These are phyloP conservation scores for Nysson spinosus DNA, from an alignment of 2,888 invertebrate genomes.

Conservation along the genomic window DNA sequence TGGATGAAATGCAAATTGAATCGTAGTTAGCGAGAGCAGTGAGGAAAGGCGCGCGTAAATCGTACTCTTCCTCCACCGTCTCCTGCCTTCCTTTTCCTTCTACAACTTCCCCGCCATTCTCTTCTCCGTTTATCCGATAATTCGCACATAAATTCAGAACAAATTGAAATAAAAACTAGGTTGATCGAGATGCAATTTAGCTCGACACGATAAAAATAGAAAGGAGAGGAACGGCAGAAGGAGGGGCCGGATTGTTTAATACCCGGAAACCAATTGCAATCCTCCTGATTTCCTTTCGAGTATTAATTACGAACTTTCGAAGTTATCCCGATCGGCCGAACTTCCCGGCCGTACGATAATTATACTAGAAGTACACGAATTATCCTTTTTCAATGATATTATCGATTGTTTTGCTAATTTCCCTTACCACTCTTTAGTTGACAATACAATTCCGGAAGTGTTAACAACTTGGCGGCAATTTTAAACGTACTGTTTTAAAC, in stretches of 20 bases:
- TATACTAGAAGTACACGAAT: constrained; percentile 13
- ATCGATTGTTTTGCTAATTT: not conserved
- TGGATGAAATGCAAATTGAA: constrained; percentile 69
- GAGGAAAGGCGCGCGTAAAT: constrained; percentile 56
- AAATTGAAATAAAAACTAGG: constrained; percentile 62
- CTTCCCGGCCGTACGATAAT: constrained; percentile 24
- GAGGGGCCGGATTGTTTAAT: constrained; percentile 36
- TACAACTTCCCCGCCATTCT: constrained; percentile 3
- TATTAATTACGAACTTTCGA: constrained; percentile 36
- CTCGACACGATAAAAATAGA: constrained; percentile 20
- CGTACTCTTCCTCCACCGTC: constrained; percentile 30
- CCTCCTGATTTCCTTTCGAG: constrained; percentile 27
- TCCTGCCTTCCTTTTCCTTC: not conserved
- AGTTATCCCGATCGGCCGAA: constrained; percentile 26
- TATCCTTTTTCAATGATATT: constrained; percentile 8
- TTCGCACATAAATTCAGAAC: constrained; percentile 62
- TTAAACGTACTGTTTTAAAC: too few relatives aligned
- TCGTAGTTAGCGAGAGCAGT: constrained; percentile 63
- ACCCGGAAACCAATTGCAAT: constrained; percentile 39
- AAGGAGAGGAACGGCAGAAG: not conserved
- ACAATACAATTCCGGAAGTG: too few relatives aligned
- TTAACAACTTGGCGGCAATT: too few relatives aligned
- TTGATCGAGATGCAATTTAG: constrained; percentile 55
- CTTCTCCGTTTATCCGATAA: constrained; percentile 46
- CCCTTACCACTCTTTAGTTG: not conserved